Evolutionary conservation across 2,888 invertebrate genomes (phyloP).

Genomic region (Plebejus argus): DNA sequence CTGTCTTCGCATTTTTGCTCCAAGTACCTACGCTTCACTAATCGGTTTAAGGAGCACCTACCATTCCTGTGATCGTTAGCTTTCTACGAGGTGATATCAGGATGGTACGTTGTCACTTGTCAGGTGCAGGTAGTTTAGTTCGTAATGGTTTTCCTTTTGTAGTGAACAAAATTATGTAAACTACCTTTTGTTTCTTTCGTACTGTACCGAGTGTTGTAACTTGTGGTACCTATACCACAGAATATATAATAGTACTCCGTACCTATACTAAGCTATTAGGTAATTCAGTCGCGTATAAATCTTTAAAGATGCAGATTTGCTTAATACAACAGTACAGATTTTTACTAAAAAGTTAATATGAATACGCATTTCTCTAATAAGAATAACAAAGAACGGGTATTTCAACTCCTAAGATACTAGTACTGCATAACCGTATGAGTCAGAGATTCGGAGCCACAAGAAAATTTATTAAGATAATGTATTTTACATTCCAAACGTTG

Average conservation of each 20-base stretch:
- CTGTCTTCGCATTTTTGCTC: conserved; percentile 45
- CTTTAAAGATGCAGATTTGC: not conserved
- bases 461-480: conserved; percentile 1
- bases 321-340: no score
- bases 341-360: no score
- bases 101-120: conserved; percentile 30
- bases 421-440: not conserved
- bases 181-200: not conserved
- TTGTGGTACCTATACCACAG: no score
- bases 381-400: not conserved
- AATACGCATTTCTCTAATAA: not conserved
- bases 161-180: not conserved
- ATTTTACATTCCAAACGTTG: conserved; percentile 24
- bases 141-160: not conserved
- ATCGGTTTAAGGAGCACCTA: conserved; percentile 55
- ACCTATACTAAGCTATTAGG: not conserved
- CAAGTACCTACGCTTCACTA: conserved; percentile 56
- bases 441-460: not conserved
- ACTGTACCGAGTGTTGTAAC: not conserved
- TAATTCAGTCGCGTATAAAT: not conserved
- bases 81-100: conserved; percentile 54
- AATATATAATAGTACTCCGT: no score
- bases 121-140: conserved; percentile 2
- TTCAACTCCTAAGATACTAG: not conserved
- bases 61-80: conserved; percentile 61